Evolutionary conservation across 1,140 invertebrate species (phyloP).

Genomic region (Anthonomus grandis): DNA sequence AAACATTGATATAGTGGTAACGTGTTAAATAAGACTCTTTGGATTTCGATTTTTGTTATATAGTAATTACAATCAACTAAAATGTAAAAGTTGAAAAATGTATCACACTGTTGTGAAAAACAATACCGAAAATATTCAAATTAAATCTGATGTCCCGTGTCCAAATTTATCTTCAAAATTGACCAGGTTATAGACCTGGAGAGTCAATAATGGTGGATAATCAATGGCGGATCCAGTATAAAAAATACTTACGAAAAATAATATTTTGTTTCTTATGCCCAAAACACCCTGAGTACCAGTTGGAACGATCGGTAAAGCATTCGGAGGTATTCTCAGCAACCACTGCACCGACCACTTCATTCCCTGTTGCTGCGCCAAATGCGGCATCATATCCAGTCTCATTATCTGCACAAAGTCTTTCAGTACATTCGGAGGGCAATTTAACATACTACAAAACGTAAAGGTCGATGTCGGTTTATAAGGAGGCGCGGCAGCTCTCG

Average conservation of each 20-base stretch:
- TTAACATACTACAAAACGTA: constrained; percentile 79
- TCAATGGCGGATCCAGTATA: constrained; percentile 2
- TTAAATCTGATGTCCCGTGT: no score
- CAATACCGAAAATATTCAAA: constrained; percentile 1
- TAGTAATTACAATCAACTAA: no score
- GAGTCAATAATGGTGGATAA: no score
- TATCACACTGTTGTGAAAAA: constrained; percentile 3
- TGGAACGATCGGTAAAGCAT: constrained; percentile 77
- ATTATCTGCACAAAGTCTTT: constrained; percentile 91
- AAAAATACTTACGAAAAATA: constrained; percentile 78
- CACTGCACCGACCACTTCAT: constrained; percentile 81
- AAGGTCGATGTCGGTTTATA: constrained; percentile 85
- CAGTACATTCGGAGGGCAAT: constrained; percentile 77
- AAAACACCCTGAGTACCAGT: constrained; percentile 81
- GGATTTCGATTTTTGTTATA: no score
- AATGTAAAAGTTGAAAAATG: no score
- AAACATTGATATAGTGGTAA: no score
- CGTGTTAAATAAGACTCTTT: no score
- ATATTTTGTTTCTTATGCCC: constrained; percentile 77
- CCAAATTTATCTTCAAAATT: no score
- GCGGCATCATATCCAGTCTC: constrained; percentile 69
- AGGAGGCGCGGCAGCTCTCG: constrained; percentile 78
- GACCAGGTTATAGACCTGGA: no score
- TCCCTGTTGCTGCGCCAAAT: constrained; percentile 62
- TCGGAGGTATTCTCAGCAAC: constrained; percentile 86